Evolutionary conservation across 2,797 vertebrate genomes (phyloP).

Genomic region (Gymnothorax javanicus): DNA sequence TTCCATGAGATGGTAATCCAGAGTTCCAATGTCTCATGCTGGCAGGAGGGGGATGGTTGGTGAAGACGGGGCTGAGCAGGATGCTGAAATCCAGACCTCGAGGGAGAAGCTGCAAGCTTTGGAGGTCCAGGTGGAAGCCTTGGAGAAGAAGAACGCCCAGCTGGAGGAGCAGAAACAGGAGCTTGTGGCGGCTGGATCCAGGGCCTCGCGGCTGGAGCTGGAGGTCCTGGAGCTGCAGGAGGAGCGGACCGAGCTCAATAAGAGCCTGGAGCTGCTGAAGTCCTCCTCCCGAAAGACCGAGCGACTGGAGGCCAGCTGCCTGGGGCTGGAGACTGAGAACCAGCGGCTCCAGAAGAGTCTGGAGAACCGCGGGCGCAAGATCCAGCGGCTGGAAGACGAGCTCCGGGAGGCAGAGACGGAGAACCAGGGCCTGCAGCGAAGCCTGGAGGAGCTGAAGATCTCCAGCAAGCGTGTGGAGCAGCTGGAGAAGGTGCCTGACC

Average conservation of each 20-base stretch:
- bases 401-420: slow-evolving; percentile 90
- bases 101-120: slow-evolving; percentile 73
- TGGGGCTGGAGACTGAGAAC: slow-evolving; percentile 95
- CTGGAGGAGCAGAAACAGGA: slow-evolving; percentile 93
- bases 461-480: slow-evolving; percentile 95
- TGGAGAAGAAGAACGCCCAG: slow-evolving; percentile 92
- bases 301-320: slow-evolving; percentile 93
- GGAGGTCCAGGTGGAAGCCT: slow-evolving; percentile 86
- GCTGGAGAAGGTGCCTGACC: slow-evolving; percentile 74
- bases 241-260: slow-evolving; percentile 88
- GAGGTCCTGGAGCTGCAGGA: slow-evolving; percentile 94
- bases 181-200: slow-evolving; percentile 80
- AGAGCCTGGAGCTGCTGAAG: slow-evolving; percentile 90
- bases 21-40: too few relatives aligned
- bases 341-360: slow-evolving; percentile 94
- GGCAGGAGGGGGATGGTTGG: slow-evolving; percentile 77
- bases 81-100: slow-evolving; percentile 58
- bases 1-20: too few relatives aligned
- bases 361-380: slow-evolving; percentile 95
- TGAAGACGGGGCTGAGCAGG: slow-evolving; percentile 90
- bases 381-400: slow-evolving; percentile 91
- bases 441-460: slow-evolving; percentile 94
- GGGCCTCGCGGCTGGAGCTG: slow-evolving; percentile 85
- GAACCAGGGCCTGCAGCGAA: slow-evolving; percentile 91
- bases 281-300: slow-evolving; percentile 93